These are phyloP conservation scores for Aegithalos caudatus DNA, from an alignment of 2,113 vertebrate species.

Conservation along the genomic window DNA sequence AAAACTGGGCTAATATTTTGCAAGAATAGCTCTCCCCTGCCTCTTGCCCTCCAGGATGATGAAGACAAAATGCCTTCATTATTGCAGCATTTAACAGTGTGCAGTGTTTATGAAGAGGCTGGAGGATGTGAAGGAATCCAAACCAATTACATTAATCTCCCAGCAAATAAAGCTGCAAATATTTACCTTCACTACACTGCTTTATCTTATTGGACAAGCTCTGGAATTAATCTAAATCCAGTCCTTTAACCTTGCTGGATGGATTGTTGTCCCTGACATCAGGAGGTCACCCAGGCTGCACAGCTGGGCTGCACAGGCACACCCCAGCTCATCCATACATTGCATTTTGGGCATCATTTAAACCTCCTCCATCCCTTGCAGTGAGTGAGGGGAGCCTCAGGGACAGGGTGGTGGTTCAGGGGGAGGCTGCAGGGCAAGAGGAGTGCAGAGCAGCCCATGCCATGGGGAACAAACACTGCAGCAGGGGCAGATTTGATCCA, in stretches of 20 bases:
- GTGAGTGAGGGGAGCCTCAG: too few species aligned
- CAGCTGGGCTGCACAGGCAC: not conserved
- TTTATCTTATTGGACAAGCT: constrained; percentile 47
- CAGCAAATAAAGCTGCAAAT: constrained; percentile 58
- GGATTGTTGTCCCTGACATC: not conserved
- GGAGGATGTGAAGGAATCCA: constrained; percentile 56
- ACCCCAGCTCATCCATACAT: not conserved
- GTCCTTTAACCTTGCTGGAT: constrained; percentile 36
- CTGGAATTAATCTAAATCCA: constrained; percentile 48
- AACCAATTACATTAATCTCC: constrained; percentile 62
- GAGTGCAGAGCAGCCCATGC: not conserved
- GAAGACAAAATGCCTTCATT: constrained; percentile 64
- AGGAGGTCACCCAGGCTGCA: not conserved
- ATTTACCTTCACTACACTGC: constrained; percentile 26
- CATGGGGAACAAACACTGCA: not conserved
- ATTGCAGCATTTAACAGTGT: constrained; percentile 53
- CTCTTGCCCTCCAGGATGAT: constrained; percentile 36
- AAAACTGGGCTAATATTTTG: constrained; percentile 63
- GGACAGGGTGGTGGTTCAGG: not conserved
- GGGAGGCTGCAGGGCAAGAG: not conserved
- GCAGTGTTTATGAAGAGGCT: constrained; percentile 54
- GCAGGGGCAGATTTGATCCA: not conserved
- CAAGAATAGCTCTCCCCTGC: constrained; percentile 45
- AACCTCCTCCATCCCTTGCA: not conserved
- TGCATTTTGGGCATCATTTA: not conserved